Evolutionary conservation across 1,140 invertebrate genomes (phyloP).

Genomic region (Pollicipes pollicipes): DNA sequence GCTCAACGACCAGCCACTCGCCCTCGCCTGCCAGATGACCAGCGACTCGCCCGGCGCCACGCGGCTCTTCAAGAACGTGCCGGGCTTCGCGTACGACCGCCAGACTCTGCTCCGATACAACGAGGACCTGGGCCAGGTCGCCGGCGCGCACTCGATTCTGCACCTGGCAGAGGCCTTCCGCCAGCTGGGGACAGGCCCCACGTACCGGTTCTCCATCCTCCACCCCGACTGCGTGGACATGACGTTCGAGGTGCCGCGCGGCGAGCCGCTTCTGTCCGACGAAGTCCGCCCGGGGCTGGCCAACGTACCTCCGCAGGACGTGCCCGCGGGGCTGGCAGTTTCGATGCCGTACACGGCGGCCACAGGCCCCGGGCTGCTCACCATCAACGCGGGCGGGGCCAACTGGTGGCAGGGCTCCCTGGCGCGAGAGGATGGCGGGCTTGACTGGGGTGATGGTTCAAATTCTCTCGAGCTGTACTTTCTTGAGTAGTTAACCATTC

Average conservation of each 20-base stretch:
- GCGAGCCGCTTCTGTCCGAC: neutral
- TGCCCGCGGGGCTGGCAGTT: too few relatives aligned
- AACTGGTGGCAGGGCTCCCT: neutral
- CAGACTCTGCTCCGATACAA: neutral
- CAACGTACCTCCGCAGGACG: too few relatives aligned
- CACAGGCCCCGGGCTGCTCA: too few relatives aligned
- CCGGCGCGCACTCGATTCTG: neutral
- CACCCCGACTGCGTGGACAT: neutral
- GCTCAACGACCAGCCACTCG: neutral
- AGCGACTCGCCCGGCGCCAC: neutral
- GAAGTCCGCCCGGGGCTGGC: too few relatives aligned
- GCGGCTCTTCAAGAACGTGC: neutral
- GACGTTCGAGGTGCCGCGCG: neutral
- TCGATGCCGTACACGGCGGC: too few relatives aligned
- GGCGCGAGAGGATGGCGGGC: neutral
- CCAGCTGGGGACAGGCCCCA: neutral
- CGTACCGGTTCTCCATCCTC: neutral
- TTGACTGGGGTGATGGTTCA: too few relatives aligned
- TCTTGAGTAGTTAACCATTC: too few relatives aligned
- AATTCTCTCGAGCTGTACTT: too few relatives aligned
- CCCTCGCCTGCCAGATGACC: neutral
- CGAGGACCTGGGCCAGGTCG: neutral
- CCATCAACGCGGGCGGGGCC: too few relatives aligned
- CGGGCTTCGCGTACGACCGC: neutral
- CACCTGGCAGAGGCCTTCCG: neutral